These are phyloP conservation scores for Epinephelus coioides DNA, from an alignment of 2,797 vertebrate genomes.

Conservation along the genomic window DNA sequence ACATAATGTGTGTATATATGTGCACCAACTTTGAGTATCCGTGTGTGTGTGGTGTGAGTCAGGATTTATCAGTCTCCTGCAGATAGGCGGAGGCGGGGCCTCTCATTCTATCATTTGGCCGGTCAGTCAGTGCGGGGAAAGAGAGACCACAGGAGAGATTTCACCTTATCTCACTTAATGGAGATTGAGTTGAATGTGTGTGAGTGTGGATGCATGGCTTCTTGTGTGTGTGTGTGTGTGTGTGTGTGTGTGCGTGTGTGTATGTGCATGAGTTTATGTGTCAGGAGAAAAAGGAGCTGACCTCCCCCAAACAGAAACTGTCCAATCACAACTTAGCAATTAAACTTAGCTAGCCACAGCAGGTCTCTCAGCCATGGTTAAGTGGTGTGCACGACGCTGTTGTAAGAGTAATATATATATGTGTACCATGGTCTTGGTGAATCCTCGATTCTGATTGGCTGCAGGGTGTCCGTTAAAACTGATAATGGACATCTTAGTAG, in stretches of 20 bases:
- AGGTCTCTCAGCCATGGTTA: not conserved
- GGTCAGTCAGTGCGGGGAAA: constrained; percentile 64
- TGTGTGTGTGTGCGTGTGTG: constrained; percentile 5
- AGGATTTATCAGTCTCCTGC: constrained; percentile 78
- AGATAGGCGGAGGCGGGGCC: constrained; percentile 61
- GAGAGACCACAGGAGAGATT: constrained; percentile 63
- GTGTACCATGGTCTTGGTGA: too few species aligned
- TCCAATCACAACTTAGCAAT: not conserved
- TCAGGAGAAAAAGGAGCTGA: not conserved
- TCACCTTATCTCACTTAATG: constrained; percentile 63
- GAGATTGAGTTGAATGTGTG: constrained; percentile 44
- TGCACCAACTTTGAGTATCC: constrained; percentile 11
- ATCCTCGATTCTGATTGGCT: too few species aligned
- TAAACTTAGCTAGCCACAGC: not conserved
- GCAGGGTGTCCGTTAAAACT: too few species aligned
- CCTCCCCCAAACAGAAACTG: not conserved
- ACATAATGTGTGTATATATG: constrained; percentile 7
- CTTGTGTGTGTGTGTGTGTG: constrained; percentile 11
- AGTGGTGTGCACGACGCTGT: too few species aligned
- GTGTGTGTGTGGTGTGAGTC: constrained; percentile 31
- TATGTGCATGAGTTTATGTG: not conserved
- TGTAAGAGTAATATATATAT: too few species aligned
- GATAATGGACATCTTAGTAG: too few species aligned
- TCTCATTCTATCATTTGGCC: constrained; percentile 67
- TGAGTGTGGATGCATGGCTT: constrained; percentile 4